Base-by-base conservation (phyloP, 1,140 invertebrate genomes). In the Drosophila murphyi region DNA sequence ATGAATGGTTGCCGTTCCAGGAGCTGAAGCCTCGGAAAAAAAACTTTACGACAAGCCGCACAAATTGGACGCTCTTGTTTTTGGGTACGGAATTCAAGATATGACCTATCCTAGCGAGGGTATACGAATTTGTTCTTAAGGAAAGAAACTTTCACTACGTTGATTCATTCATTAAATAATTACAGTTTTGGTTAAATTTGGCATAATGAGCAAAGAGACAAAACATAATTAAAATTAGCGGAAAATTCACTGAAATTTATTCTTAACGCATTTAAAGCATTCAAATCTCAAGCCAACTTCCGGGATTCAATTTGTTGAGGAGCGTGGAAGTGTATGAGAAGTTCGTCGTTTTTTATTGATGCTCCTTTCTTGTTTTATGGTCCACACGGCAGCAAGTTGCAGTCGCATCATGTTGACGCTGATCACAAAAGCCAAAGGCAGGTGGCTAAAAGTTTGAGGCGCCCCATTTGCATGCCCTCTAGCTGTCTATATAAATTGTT, bases 31-130 rank as follows among this genome's bases (percentile, higher is more conserved):
- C 45, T 65, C 68, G 45, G 68, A 69, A 89, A 43, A 43, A 43
- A 88, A 89, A 89, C 81, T 89, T 89, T 89, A 89, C 85, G 85
- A 89, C 85, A 90, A 89, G 86, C 85, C 85, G 60, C 85, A 89
- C 85, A 89, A 89, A 89, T 89, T 89, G 85, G 81, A 90, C 51
- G 80, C 78, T 60, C 72, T 80, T 68, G 57, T 79, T 81, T 83
- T 60, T 43, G 64, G 39, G 60, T 32, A 59, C 31, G 35, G n/a
- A 43, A 39, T 52, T 57, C 43, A 34, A 34, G 54, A 28, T 12
- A 28, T 55, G 48, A 31, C 43, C 20, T 34, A 7, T 31, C 20
- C 6, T 3, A 12, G 1, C 7, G 7, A 1, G 41, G 56, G 71
- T 55, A 69, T 54, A 59, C 6, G 6, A n/a, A 35, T 5, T 59